Base-by-base conservation (phyloP, 2,797 vertebrate genomes). In the Centroberyx gerrardi region DNA sequence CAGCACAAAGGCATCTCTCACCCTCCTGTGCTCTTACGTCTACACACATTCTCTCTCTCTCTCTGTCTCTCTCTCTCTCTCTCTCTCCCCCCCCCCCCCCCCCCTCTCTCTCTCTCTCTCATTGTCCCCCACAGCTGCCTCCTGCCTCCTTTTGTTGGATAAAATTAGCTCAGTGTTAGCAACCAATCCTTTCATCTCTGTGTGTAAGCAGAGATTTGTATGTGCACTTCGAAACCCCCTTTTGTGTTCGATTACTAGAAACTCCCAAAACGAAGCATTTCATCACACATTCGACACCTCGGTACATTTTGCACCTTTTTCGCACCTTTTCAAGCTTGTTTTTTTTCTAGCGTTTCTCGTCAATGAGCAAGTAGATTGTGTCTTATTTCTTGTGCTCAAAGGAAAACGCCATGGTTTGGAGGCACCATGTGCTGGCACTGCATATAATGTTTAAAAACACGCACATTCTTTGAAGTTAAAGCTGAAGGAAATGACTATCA, bases 61-160 rank as follows among this genome's bases (percentile, higher is more conserved):
- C 29, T 8, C 38, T 8, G 28, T 6, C 55, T 6, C 7, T 14
- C 52, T 38, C 44, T 28, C 15, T 28, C 51, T 28, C 38, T 27
- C 38, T 9, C n/a, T 44, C 14, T 4, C 36, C 56, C 27, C 9
- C 53, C 58, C 48, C 17, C 48, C 56, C 27, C 9, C 53, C 58
- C 48, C 17, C 48, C 31, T 7, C 55, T 54, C 59, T 36, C 8
- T 51, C 54, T 59, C 18, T 82, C 74, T 84, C 82, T 82, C 82
- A 84, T 91, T 93, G 92, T 94, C 89, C 67, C 61, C 28, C 55
- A 64, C 90, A 93, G 92, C 93, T 94, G 91, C 82, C 83, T 84
- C 84, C 90, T 67, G 74, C 73, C 60, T 86, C 67, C 85, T 81
- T 90, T 90, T 92, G 88, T 83, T 64, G 36, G 83, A 78, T 94